A percentile compares a stretch with the other conserved stretches of the same genome.
phyloP scores from a whole-genome alignment of 2,113 vertebrate genomes.

The Melanerpes aurifrons region DNA sequence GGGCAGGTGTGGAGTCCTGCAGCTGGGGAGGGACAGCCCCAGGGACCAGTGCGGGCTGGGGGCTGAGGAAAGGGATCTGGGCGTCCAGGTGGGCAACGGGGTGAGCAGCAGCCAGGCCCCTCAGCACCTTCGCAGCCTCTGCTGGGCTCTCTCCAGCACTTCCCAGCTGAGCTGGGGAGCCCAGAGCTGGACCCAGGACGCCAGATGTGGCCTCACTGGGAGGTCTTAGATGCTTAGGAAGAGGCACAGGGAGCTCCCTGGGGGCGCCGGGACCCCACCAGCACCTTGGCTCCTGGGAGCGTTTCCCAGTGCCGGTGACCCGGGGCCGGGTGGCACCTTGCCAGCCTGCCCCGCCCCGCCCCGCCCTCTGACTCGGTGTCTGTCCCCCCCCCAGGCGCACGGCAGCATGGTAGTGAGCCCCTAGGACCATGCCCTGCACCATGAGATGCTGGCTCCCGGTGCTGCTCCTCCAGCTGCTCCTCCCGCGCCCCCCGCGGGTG shows the following conservation, averaged over 20 bases:
- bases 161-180: not conserved
- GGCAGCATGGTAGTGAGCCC: slow-evolving; percentile 77
- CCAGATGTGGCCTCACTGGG: not conserved
- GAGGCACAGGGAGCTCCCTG: not conserved
- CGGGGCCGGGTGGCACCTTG: rapidly evolving
- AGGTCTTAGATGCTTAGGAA: rapidly evolving
- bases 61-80: no score
- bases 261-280: rapidly evolving
- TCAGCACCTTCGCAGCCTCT: not conserved
- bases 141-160: not conserved
- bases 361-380: rapidly evolving
- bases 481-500: slow-evolving; percentile 44
- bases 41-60: no score
- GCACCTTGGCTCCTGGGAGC: rapidly evolving
- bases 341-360: rapidly evolving
- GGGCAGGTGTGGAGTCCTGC: no score
- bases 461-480: slow-evolving; percentile 79
- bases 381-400: slow-evolving; percentile 75
- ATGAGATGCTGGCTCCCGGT: slow-evolving; percentile 79
- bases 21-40: no score
- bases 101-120: not conserved
- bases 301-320: rapidly evolving
- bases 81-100: no score
- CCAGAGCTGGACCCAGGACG: not conserved
- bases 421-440: slow-evolving; percentile 72